phyloP scores from a whole-genome alignment of 2,113 vertebrate genomes.

The Callorhinus ursinus region DNA sequence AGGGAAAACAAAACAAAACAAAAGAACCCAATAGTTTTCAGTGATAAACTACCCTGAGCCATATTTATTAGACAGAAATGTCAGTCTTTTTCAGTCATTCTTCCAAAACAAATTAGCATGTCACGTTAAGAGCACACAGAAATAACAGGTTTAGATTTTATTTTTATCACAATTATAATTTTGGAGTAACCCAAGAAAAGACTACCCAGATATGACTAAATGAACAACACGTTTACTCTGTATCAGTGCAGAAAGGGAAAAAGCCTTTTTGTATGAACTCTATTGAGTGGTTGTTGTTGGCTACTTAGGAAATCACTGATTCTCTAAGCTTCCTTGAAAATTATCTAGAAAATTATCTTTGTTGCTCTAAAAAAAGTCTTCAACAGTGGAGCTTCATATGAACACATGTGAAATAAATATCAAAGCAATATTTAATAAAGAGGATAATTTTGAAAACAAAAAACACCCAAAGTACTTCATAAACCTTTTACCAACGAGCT shows the following conservation, averaged over 20 bases:
- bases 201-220: not conserved
- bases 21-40: not conserved
- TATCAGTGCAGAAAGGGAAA: not conserved
- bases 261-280: not conserved
- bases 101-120: not conserved
- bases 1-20: slow-evolving; percentile 5
- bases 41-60: slow-evolving; percentile 16
- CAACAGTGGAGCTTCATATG: not conserved
- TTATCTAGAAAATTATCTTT: not conserved
- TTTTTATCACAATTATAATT: slow-evolving; percentile 39
- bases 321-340: not conserved
- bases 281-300: not conserved
- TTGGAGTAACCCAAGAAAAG: not conserved
- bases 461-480: not conserved
- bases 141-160: not conserved
- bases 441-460: slow-evolving; percentile 4
- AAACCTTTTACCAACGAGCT: not conserved
- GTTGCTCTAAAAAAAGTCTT: not conserved
- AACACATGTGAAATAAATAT: not conserved
- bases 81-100: not conserved
- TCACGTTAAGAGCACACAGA: not conserved
- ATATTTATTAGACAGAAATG: not conserved
- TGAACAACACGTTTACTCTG: not conserved
- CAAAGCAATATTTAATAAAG: slow-evolving; percentile 7
- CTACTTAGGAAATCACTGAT: not conserved